A percentile compares a stretch with the other conserved stretches of the same genome.
Evolutionary conservation across 2,797 vertebrate genomes (phyloP).

Genomic region (Microctenopoma stevenorrisi): DNA sequence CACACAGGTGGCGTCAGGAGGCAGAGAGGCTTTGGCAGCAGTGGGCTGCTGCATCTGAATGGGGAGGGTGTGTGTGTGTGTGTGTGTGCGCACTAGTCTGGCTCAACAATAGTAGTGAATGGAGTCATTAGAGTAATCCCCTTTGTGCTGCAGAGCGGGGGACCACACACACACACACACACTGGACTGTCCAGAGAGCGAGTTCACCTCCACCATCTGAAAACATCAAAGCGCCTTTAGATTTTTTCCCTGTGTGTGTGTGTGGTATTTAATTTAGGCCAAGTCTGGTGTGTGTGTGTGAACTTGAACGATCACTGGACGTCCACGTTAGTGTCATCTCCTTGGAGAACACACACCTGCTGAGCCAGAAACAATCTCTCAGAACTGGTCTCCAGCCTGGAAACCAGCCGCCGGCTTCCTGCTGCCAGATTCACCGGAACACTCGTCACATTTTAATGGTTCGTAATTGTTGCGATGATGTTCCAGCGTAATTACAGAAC

Average conservation of each 20-base stretch:
- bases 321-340: constrained; percentile 40
- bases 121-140: constrained; percentile 81
- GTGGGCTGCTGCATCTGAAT: constrained; percentile 39
- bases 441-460: constrained; percentile 13
- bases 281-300: constrained; percentile 6
- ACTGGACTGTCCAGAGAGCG: constrained; percentile 18
- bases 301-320: constrained; percentile 7
- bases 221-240: constrained; percentile 69
- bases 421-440: background rate
- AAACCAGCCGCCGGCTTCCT: background rate
- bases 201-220: constrained; percentile 41
- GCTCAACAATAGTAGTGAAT: constrained; percentile 76
- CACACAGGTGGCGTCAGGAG: constrained; percentile 35
- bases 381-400: constrained; percentile 45
- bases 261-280: constrained; percentile 24
- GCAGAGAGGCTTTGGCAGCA: constrained; percentile 15
- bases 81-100: constrained; percentile 66
- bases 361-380: constrained; percentile 2
- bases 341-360: background rate
- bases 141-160: constrained; percentile 51
- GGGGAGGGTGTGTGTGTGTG: constrained; percentile 35
- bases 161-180: constrained; percentile 42
- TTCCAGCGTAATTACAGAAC: constrained; percentile 14
- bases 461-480: constrained; percentile 34
- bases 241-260: constrained; percentile 35